Base-by-base conservation (phyloP, 2,888 invertebrate genomes). In the Dolichomitus sp. region DNA sequence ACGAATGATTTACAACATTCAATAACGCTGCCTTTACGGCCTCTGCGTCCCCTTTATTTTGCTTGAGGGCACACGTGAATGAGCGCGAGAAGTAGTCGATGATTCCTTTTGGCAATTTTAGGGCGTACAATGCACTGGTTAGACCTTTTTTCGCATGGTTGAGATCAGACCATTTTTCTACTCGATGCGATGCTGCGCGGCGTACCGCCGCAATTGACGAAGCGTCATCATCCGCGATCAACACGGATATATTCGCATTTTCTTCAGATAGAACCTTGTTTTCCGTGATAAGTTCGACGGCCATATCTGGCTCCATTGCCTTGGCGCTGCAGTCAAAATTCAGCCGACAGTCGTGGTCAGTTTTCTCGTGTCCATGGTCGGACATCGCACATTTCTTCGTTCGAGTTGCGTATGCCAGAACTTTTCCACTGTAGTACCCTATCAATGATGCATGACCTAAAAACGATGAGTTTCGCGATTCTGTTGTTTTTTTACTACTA, bases 1-100 rank as follows among this genome's bases (percentile, higher is more conserved):
- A 88, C 63, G 84, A 78, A 81, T 88, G 87, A 48, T 83, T 68
- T 1, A 84, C 82, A 9, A 88, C 80, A 79, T 83, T 84, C 23
- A 33, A 40, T 63, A 88, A 76, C 45, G 85, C 83, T 42, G 12
- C 54, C 74, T 65, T 74, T n/a, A 84, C 76, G 42, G 54, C 70
- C 27, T 40, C 12, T 69, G 30, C 33, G 42, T 57, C 17, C 45
- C 70, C 54, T 45, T 76, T 54, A 80, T 80, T 80, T 65, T 83
- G 69, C 37, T 78, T 68, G 17, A 81, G 45, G 33, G 81, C 78
- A 69, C 63, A 81, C 19, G 77, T 57, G 23, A 81, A 81, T 50
- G 59, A 78, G 7, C 70, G 52, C 7, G 68, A 37, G 27, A 84
- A 79, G 17, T 81, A 70, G 30, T 81, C 23, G 19, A 84, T 84